Conservation (phyloP, 2,113 vertebrate species). For the Bothrops jararaca region DNA sequence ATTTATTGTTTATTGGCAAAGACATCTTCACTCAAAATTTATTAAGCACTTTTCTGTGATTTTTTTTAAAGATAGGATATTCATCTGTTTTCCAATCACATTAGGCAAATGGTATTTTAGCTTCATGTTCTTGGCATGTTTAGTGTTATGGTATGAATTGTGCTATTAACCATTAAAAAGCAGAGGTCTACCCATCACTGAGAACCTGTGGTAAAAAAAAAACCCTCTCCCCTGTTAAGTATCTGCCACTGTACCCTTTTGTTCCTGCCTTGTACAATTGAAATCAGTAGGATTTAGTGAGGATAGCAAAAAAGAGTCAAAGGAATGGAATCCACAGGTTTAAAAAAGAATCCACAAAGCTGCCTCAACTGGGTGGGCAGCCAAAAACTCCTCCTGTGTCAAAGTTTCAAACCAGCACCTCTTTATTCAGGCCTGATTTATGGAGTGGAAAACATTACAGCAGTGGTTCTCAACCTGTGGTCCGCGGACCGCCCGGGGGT, state of each 20-base stretch:
- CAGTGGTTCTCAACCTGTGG: neutral
- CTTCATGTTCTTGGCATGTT: conserved; percentile 1
- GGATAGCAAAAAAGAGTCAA: neutral
- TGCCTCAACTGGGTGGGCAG: neutral
- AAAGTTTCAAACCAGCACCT: neutral
- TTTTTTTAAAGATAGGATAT: conserved; percentile 15
- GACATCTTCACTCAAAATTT: conserved; percentile 38
- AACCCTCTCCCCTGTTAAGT: neutral
- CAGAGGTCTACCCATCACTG: neutral
- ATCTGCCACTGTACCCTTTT: neutral
- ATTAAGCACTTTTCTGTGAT: conserved; percentile 18
- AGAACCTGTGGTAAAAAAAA: neutral
- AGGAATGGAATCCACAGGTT: neutral
- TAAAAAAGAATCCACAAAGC: neutral
- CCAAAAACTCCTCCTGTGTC: neutral
- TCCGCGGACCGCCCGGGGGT: neutral
- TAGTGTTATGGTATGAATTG: neutral
- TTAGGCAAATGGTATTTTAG: conserved; percentile 6
- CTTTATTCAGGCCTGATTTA: neutral
- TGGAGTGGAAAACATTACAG: neutral
- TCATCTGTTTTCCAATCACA: neutral
- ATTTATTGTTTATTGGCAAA: conserved; percentile 60
- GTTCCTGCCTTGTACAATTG: neutral
- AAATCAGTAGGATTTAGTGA: neutral
- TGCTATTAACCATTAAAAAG: neutral